Conservation (phyloP, 2,888 invertebrate species). For the Gnatocerus cornutus region DNA sequence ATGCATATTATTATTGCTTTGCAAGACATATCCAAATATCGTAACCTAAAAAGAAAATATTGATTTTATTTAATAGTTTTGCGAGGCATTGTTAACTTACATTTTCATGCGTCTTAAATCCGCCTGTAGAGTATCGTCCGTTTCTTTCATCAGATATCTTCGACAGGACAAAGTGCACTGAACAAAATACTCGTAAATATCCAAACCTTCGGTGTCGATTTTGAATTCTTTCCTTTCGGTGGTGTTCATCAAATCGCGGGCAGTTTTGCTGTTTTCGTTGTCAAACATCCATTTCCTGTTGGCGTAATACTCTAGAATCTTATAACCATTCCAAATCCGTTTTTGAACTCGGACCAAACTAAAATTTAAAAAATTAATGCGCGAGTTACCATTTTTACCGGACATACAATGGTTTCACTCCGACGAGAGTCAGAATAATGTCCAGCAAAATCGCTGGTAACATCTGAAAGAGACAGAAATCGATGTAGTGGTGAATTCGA, state of each 20-base stretch:
- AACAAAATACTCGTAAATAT: conserved; percentile 14
- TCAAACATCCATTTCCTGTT: conserved; percentile 62
- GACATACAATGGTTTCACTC: conserved; percentile 86
- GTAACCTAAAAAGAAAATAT: background rate
- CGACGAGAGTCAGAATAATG: conserved; percentile 81
- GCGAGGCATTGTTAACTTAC: conserved; percentile 12
- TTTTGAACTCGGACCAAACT: conserved; percentile 88
- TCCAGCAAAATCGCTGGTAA: conserved; percentile 91
- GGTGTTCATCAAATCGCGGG: conserved; percentile 34
- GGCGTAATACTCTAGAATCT: conserved; percentile 92
- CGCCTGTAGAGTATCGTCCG: conserved; percentile 16
- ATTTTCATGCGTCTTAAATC: conserved; percentile 16
- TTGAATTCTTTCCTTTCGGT: conserved; percentile 12
- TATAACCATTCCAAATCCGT: conserved; percentile 87
- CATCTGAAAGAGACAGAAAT: conserved; percentile 89
- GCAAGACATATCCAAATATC: background rate
- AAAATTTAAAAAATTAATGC: conserved; percentile 43
- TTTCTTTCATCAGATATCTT: conserved; percentile 27
- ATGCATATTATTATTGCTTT: background rate
- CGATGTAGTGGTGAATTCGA: conserved; percentile 83
- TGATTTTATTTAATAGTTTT: background rate
- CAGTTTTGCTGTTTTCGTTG: background rate
- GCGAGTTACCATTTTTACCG: background rate
- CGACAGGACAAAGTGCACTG: conserved; percentile 1
- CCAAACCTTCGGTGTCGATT: conserved; percentile 1